Evolutionary conservation across 1,140 invertebrate species (phyloP).

Genomic region (Bathynomus jamesi): DNA sequence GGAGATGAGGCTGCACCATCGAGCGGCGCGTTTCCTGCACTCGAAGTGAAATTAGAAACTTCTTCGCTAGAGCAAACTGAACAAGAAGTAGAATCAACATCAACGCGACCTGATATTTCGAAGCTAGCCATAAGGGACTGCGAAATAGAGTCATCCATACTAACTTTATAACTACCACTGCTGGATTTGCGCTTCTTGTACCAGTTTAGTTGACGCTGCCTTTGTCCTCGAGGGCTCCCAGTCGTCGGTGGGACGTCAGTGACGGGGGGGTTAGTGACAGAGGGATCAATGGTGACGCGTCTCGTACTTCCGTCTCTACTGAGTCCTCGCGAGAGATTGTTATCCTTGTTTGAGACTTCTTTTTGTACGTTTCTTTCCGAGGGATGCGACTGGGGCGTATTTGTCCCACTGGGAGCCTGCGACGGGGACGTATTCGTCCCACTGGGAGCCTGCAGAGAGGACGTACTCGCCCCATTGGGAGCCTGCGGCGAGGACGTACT

Average conservation of each 20-base stretch:
- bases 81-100: constrained; percentile 36
- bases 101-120: constrained; percentile 30
- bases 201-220: not conserved
- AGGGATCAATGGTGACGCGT: not conserved
- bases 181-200: not conserved
- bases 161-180: constrained; percentile 17
- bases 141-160: constrained; percentile 32
- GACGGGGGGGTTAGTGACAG: not conserved
- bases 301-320: not conserved
- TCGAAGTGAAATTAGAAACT: not conserved
- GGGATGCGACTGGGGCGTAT: not conserved
- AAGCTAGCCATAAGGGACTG: constrained; percentile 33
- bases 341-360: not conserved
- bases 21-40: not conserved
- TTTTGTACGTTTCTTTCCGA: not conserved
- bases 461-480: not conserved
- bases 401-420: not conserved
- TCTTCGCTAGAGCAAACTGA: constrained; percentile 30
- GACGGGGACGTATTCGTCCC: not conserved
- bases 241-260: not conserved
- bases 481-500: not conserved
- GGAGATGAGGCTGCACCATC: not conserved
- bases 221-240: not conserved
- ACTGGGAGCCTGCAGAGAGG: not conserved
- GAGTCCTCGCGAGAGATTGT: not conserved